Evolutionary conservation across 2,113 vertebrate genomes (phyloP).

Genomic region (Chunga burmeisteri): DNA sequence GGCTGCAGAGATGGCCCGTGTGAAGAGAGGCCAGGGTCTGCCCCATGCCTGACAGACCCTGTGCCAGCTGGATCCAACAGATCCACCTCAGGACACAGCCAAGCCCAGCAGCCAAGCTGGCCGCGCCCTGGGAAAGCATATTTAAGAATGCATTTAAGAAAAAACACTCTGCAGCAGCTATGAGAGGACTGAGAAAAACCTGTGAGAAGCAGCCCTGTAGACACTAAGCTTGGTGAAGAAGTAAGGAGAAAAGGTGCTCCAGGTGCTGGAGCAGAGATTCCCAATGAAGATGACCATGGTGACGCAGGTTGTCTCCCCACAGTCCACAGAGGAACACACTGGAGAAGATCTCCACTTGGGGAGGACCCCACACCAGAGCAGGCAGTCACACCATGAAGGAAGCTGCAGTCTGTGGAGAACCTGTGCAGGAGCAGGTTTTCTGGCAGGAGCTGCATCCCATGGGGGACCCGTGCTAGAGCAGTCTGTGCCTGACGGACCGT

Average conservation of each 20-base stretch:
- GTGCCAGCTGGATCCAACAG: neutral
- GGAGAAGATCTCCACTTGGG: neutral
- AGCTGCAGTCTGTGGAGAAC: neutral
- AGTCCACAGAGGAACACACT: fast-evolving
- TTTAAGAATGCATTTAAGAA: neutral
- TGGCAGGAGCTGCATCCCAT: neutral
- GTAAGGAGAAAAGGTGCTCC: no score
- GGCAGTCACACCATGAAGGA: neutral
- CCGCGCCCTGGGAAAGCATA: neutral
- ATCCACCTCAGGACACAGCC: neutral
- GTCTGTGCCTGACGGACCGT: neutral
- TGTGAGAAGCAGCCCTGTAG: neutral
- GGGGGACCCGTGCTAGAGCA: neutral
- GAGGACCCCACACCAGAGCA: neutral
- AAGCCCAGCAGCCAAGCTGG: neutral
- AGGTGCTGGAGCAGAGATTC: neutral
- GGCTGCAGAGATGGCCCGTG: neutral
- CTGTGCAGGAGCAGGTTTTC: neutral
- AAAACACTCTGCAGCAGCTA: neutral
- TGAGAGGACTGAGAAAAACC: neutral
- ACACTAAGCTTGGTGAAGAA: no score
- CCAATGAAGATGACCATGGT: fast-evolving
- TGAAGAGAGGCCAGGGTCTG: neutral
- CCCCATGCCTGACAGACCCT: neutral
- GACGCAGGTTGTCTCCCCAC: no score